Conservation (phyloP, 2,113 vertebrate genomes). For the Bubalus kerabau region DNA sequence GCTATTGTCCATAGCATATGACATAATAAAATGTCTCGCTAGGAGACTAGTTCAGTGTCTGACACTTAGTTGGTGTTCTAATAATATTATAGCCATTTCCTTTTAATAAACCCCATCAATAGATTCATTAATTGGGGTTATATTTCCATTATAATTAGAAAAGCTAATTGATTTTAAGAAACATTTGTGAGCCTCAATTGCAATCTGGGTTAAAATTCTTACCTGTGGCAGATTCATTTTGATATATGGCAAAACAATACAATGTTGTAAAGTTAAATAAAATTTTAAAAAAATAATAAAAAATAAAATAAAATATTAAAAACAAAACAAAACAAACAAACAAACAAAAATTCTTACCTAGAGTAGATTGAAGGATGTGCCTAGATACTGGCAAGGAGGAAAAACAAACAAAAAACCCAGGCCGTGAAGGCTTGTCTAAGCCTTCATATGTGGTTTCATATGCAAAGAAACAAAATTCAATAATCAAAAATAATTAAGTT, state of each 20-base stretch:
- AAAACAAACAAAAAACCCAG: background rate
- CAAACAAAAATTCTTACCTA: background rate
- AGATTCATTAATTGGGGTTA: background rate
- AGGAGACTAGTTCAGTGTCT: background rate
- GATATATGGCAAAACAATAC: no score
- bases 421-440: background rate
- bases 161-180: background rate
- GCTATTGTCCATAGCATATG: background rate
- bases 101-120: background rate
- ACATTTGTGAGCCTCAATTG: background rate
- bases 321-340: no score
- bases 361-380: background rate
- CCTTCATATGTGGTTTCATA: background rate
- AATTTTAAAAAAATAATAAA: no score
- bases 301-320: no score
- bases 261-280: no score
- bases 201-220: background rate
- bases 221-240: background rate
- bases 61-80: background rate
- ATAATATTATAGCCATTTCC: background rate
- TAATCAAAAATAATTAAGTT: background rate
- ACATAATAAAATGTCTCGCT: background rate
- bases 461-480: background rate
- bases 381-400: background rate
- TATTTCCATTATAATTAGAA: background rate